These are phyloP conservation scores for Leptinotarsa juncta DNA, from an alignment of 2,888 invertebrate species.

Conservation along the genomic window DNA sequence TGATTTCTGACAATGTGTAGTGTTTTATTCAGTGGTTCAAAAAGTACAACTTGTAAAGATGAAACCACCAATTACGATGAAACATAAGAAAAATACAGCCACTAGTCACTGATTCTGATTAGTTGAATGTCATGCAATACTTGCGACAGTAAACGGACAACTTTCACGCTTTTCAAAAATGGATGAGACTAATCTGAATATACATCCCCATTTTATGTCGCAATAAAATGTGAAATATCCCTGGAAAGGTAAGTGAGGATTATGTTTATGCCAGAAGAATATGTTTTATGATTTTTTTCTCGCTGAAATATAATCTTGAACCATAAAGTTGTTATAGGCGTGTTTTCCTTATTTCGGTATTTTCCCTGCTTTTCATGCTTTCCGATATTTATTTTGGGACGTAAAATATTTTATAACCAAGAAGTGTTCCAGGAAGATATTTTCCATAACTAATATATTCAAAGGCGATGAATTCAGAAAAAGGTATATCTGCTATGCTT, in stretches of 20 bases:
- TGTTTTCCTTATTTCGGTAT: slow-evolving; percentile 28
- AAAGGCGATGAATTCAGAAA: slow-evolving; percentile 10
- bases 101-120: background rate
- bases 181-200: slow-evolving; percentile 48
- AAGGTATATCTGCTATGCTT: slow-evolving; percentile 5
- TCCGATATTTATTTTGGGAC: slow-evolving; percentile 21
- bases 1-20: too few relatives aligned
- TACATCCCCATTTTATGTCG: slow-evolving; percentile 47
- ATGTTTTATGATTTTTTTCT: slow-evolving; percentile 48
- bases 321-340: slow-evolving; percentile 31
- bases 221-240: slow-evolving; percentile 43
- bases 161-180: slow-evolving; percentile 33
- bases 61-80: too few relatives aligned
- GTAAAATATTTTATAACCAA: slow-evolving; percentile 24
- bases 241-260: slow-evolving; percentile 50
- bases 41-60: too few relatives aligned
- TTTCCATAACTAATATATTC: slow-evolving; percentile 16
- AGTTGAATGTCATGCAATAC: slow-evolving; percentile 6
- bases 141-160: slow-evolving; percentile 22
- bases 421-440: slow-evolving; percentile 21
- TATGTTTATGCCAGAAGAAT: slow-evolving; percentile 48
- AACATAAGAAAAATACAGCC: too few relatives aligned
- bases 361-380: slow-evolving; percentile 21
- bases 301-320: slow-evolving; percentile 31
- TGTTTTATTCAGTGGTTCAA: too few relatives aligned